A percentile compares a stretch with the other conserved stretches of the same genome.
Evolutionary conservation across 2,888 invertebrate species (phyloP).

Genomic region (Timema podura): DNA sequence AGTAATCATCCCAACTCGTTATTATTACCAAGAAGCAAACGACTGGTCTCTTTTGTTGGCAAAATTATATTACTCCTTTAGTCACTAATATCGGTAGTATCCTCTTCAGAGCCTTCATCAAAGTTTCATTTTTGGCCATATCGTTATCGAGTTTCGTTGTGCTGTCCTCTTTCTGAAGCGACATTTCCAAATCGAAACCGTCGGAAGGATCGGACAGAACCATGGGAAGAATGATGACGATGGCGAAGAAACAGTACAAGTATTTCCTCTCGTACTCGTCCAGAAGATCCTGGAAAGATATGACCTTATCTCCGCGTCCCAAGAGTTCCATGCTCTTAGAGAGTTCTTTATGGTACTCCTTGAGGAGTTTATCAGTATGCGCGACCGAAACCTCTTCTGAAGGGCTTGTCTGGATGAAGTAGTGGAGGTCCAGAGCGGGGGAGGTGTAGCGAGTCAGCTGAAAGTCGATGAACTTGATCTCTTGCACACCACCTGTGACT

Average conservation of each 20-base stretch:
- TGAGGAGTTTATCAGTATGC: slow-evolving; percentile 21
- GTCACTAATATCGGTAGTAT: too few relatives aligned
- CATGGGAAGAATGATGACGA: slow-evolving; percentile 32
- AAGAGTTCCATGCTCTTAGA: slow-evolving; percentile 8
- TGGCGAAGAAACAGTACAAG: slow-evolving; percentile 33
- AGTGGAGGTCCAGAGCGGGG: slow-evolving; percentile 28
- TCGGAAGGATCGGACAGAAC: slow-evolving; percentile 32
- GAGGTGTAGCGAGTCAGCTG: slow-evolving; percentile 26
- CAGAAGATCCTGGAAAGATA: slow-evolving; percentile 33
- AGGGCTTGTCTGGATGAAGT: slow-evolving; percentile 28
- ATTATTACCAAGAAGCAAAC: too few relatives aligned
- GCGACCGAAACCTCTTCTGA: slow-evolving; percentile 16
- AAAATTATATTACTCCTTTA: too few relatives aligned
- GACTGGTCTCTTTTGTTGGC: too few relatives aligned
- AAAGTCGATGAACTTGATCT: slow-evolving; percentile 30
- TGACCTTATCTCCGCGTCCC: background rate
- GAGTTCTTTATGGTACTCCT: slow-evolving; percentile 25
- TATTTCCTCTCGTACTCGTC: slow-evolving; percentile 34
- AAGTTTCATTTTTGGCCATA: too few relatives aligned
- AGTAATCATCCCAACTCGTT: too few relatives aligned
- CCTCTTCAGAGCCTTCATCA: too few relatives aligned
- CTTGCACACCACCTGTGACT: slow-evolving; percentile 17
- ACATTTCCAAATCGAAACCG: slow-evolving; percentile 24
- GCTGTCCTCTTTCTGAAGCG: too few relatives aligned
- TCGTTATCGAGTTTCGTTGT: too few relatives aligned